Evolutionary conservation across 2,888 invertebrate genomes (phyloP).

Genomic region (Drosophila merina): DNA sequence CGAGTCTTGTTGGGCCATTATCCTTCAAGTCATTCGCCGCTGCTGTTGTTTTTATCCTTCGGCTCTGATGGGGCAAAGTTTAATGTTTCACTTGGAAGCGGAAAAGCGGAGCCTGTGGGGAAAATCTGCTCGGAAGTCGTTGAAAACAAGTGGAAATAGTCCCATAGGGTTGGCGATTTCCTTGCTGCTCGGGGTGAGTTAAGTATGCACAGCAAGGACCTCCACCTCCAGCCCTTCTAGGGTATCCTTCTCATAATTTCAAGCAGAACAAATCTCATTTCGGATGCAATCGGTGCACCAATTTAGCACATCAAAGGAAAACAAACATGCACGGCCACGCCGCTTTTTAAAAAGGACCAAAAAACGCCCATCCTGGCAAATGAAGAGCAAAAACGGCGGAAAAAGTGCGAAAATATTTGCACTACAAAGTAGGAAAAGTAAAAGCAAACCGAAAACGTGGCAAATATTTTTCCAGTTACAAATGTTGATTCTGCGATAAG

Average conservation of each 20-base stretch:
- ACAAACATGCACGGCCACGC: slow-evolving; percentile 28
- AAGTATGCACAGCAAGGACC: slow-evolving; percentile 9
- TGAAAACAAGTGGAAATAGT: slow-evolving; percentile 37
- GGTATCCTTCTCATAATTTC: slow-evolving; percentile 15
- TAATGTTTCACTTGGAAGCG: slow-evolving; percentile 41
- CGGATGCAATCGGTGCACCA: slow-evolving; percentile 40
- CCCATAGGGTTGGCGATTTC: slow-evolving; percentile 4
- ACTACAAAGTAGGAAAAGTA: slow-evolving; percentile 42
- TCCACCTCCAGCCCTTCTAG: neutral
- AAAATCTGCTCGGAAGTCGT: slow-evolving; percentile 40
- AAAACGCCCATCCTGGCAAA: slow-evolving; percentile 26
- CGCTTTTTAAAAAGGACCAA: neutral
- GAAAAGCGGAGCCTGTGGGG: slow-evolving; percentile 27
- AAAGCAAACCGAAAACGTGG: slow-evolving; percentile 21
- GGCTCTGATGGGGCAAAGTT: slow-evolving; percentile 32
- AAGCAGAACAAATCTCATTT: slow-evolving; percentile 28
- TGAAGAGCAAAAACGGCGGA: slow-evolving; percentile 37
- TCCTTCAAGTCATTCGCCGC: slow-evolving; percentile 15
- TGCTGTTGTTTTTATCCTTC: slow-evolving; percentile 14
- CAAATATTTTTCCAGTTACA: slow-evolving; percentile 45
- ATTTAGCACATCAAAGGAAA: slow-evolving; percentile 36
- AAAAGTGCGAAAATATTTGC: slow-evolving; percentile 49
- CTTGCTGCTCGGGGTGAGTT: neutral
- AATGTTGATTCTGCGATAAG: slow-evolving; percentile 15
- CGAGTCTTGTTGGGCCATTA: slow-evolving; percentile 30